These are phyloP conservation scores for Rhynchonema sp. DNA, from an alignment of 2,888 invertebrate genomes.

Conservation along the genomic window DNA sequence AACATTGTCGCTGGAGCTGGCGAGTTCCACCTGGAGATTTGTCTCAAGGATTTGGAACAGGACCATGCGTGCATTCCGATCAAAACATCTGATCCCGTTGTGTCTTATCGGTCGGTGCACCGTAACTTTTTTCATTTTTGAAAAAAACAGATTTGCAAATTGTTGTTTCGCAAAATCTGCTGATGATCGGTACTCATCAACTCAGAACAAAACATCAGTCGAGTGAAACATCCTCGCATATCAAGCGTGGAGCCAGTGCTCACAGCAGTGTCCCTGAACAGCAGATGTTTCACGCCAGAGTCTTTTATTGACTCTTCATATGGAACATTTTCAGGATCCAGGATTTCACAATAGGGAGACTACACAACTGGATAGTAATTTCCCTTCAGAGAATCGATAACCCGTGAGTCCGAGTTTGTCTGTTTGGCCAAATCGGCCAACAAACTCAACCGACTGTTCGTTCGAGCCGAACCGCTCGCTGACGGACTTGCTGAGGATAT, in stretches of 20 bases:
- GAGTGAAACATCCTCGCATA: neutral
- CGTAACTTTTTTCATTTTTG: neutral
- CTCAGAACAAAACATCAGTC: too few species aligned
- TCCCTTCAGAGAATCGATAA: conserved; percentile 11
- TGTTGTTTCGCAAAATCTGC: too few species aligned
- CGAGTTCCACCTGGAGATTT: conserved; percentile 15
- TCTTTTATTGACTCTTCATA: too few species aligned
- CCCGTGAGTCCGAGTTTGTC: conserved; percentile 6
- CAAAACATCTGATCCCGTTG: conserved; percentile 11
- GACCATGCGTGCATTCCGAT: conserved; percentile 9
- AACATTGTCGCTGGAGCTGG: conserved; percentile 14
- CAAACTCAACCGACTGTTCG: conserved; percentile 13
- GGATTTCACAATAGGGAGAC: too few species aligned
- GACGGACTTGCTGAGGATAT: conserved; percentile 11
- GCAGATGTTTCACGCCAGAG: too few species aligned
- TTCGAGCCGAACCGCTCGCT: conserved; percentile 11
- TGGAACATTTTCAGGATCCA: too few species aligned
- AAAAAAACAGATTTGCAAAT: neutral
- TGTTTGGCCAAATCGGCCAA: conserved; percentile 14
- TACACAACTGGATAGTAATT: neutral
- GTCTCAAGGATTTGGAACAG: conserved; percentile 13
- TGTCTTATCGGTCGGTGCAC: conserved; percentile 8
- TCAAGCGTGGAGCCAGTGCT: neutral
- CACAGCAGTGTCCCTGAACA: too few species aligned
- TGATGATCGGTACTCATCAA: too few species aligned